Conservation (phyloP, 2,888 invertebrate genomes). For the Petrolisthes manimaculis region DNA sequence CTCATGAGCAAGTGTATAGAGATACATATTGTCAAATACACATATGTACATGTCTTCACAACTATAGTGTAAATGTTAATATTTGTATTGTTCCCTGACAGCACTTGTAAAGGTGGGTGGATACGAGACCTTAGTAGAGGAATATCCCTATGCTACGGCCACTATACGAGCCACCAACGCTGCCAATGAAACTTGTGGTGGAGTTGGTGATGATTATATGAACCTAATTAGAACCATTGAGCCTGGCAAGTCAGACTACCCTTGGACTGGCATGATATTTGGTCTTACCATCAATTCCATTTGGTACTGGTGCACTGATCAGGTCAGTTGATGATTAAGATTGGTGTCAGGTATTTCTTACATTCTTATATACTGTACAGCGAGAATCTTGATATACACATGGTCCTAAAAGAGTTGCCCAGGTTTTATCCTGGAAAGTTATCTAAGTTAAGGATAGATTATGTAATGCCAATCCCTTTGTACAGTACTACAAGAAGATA, state of each 20-base stretch:
- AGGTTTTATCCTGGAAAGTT: too few species aligned
- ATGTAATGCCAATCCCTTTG: neutral
- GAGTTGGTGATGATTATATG: slow-evolving; percentile 56
- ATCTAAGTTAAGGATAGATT: too few species aligned
- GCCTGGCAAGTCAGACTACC: slow-evolving; percentile 68
- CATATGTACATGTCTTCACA: too few species aligned
- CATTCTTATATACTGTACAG: too few species aligned
- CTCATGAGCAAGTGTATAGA: too few species aligned
- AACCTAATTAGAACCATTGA: slow-evolving; percentile 64
- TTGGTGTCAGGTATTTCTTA: too few species aligned
- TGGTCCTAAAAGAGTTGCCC: too few species aligned
- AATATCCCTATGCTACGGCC: slow-evolving; percentile 46
- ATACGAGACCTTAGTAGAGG: slow-evolving; percentile 43
- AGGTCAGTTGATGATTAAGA: slow-evolving; percentile 66
- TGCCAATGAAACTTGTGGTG: slow-evolving; percentile 44
- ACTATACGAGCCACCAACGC: slow-evolving; percentile 66
- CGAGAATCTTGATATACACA: too few species aligned
- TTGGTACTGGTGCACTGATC: slow-evolving; percentile 72
- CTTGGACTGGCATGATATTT: slow-evolving; percentile 70
- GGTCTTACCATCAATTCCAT: slow-evolving; percentile 70
- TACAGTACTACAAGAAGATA: too few species aligned
- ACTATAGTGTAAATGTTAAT: neutral
- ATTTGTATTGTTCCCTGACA: neutral
- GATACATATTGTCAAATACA: too few species aligned
- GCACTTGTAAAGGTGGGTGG: slow-evolving; percentile 56